Evolutionary conservation across 2,797 vertebrate genomes (phyloP), one percentile per base, ranked within the genome.

Genomic region (Labeo calbasu): DNA sequence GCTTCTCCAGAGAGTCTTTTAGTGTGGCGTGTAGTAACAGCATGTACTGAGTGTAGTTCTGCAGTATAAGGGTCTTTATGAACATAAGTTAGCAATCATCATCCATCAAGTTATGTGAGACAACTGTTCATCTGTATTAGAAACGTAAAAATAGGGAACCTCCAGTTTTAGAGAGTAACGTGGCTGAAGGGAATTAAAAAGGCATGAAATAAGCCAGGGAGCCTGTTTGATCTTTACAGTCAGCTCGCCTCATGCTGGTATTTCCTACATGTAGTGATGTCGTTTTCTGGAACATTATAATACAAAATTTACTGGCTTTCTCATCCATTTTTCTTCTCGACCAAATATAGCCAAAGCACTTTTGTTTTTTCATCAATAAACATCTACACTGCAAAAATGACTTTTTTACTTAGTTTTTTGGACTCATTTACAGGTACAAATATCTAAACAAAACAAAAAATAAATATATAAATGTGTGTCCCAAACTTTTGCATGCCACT

Each of bases 21-120:
- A 28, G 32, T 77, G 28, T 53, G 13, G 59, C 6, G 21, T 19
- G 21, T 71, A 71, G 66, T 80, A 70, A 59, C 68, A 59, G 53
- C 21, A 46, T 1, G 23, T 81, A 48, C 68, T 81, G 5, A 40
- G 23, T 80, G 66, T 28, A 70, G 3, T 71, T 71, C 14, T 57
- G 21, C 23, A 75, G 69, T 57, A 25, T 55, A 23, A 83, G 68
- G 69, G 40, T 85, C 72, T 87, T 88, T 85, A 82, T 69, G 84
- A 83, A 85, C 87, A 86, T 81, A 63, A 79, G 65, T 77, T 83
- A 83, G 78, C 77, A 82, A 81, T 86, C 70, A 82, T 76, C 80
- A 81, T 86, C 43, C 66, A 78, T 83, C 80, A 82, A 71, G 59
- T 78, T 46, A 70, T 85, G 57, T 61, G 55, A 78, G 72, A 82